Percentiles rank a stretch among this genome's conserved stretches.
These are phyloP conservation scores for Heloderma charlesbogerti DNA, from an alignment of 2,113 vertebrate species.

Conservation along the genomic window DNA sequence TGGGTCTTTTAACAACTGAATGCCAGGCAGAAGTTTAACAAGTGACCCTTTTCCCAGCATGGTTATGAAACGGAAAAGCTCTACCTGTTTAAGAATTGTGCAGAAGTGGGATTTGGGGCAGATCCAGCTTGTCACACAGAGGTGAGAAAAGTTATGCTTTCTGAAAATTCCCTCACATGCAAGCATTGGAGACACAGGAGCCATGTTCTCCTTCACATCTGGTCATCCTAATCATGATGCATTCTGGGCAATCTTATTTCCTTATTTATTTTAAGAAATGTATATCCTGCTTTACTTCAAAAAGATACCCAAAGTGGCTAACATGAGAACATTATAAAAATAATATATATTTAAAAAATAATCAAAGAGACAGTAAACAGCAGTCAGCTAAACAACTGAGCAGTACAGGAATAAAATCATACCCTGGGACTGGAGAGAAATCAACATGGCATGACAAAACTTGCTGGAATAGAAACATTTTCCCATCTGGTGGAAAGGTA, in stretches of 20 bases:
- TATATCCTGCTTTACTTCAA: not conserved
- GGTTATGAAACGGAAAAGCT: not conserved
- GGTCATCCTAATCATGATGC: not conserved
- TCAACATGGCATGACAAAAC: not conserved
- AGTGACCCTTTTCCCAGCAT: not conserved
- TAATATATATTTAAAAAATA: not conserved
- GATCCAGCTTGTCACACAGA: not conserved
- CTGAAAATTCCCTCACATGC: not conserved
- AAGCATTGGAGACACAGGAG: not conserved
- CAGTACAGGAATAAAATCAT: not conserved
- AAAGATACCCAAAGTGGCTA: not conserved
- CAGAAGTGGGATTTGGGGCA: not conserved
- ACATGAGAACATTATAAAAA: not conserved
- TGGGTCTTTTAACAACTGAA: not conserved
- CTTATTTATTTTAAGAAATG: not conserved
- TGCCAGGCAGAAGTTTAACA: not conserved
- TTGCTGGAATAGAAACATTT: not conserved
- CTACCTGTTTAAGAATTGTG: not conserved
- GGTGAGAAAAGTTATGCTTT: conserved; percentile 34
- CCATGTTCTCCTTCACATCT: not conserved
- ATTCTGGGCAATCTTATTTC: not conserved
- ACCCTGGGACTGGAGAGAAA: not conserved
- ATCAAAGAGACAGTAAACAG: too few species aligned
- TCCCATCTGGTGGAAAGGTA: not conserved
- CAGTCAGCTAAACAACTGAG: not conserved